A percentile compares a stretch with the other conserved stretches of the same genome.
Conservation (phyloP, 2,888 invertebrate species). For the Choristoneura rosaceana region DNA sequence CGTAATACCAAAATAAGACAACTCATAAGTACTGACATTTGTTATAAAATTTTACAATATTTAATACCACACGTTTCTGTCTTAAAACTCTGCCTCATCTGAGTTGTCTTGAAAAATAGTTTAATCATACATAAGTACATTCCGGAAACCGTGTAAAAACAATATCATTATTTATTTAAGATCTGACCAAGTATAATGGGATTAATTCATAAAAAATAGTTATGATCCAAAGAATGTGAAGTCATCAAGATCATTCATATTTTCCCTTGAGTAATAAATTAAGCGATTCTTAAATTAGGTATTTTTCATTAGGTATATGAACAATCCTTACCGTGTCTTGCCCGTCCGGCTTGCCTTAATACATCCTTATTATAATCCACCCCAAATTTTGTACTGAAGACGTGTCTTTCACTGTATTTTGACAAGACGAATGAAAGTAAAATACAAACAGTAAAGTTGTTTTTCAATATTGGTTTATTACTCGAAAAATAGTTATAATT, state of each 20-base stretch:
- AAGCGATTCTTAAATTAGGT: background rate
- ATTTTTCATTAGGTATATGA: slow-evolving; percentile 6
- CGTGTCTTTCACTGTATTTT: background rate
- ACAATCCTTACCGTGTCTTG: slow-evolving; percentile 29
- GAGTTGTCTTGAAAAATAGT: background rate
- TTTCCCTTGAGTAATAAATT: background rate
- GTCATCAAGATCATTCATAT: background rate
- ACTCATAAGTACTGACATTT: background rate
- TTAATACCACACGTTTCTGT: background rate
- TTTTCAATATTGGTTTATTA: slow-evolving; percentile 8
- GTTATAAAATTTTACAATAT: background rate
- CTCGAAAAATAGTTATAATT: slow-evolving; percentile 22
- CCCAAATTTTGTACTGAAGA: background rate
- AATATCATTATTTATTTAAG: slow-evolving; percentile 11
- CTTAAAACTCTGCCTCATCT: background rate
- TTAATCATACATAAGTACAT: slow-evolving; percentile 1
- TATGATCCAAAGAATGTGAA: background rate
- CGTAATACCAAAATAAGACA: slow-evolving; percentile 12
- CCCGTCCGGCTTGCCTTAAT: slow-evolving; percentile 34
- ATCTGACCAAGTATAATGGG: slow-evolving; percentile 16
- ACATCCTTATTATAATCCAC: background rate
- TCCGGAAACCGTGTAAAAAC: background rate
- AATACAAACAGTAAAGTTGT: slow-evolving; percentile 11
- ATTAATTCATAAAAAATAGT: background rate
- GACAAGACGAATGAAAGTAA: background rate